Evolutionary conservation across 2,113 vertebrate genomes (phyloP), one percentile per base, ranked within the genome.

Genomic region (Rhadina sibilatrix): DNA sequence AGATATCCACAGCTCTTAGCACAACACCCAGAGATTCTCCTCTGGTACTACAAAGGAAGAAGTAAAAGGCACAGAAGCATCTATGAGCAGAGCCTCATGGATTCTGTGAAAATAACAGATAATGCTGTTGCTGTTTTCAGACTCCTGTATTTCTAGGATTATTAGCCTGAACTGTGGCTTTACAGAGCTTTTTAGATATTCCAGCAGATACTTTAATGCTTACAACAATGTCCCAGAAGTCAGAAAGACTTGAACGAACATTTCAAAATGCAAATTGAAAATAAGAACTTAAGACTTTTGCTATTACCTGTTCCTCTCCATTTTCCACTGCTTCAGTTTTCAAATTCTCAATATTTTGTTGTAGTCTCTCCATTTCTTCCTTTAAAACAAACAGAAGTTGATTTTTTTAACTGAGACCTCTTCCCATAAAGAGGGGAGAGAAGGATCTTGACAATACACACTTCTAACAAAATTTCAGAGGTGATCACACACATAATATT

Each of bases 351-450:
- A 99, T 99, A 83, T 97, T 98, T 96, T 98, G 98, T 96, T 99
- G 99, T 38, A 99, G 98, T 37, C 99, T 98, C 24, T 96, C 38
- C 99, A 99, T 99, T 97, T 99, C 99, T 93, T 99, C 99, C 99
- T 99, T 94, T 56, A 96, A 96, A 95, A 83, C 13, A 95, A 87
- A 33, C 15, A 56, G 33, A 69, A 40, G 13, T 37, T n/a, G 30
- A 77, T 33, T 24, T 61, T 82, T 88, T 92, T 46, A 93, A 61
- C 7, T 47, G 23, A 94, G 40, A 82, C 3, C 6, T 19, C 6
- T 24, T 33, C 46, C 79, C 27, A 57, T 53, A 53, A 46, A 42
- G 10, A 66, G 5, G 2, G 19, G 11, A 79, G 12, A 74, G 25
- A 70, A 40, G 11, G 76, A 75, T 44, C 35, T 61, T 69, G 53